Base-by-base conservation (phyloP, 37 sponge, comb jelly and placozoan species). In the Agelas oroides region DNA sequence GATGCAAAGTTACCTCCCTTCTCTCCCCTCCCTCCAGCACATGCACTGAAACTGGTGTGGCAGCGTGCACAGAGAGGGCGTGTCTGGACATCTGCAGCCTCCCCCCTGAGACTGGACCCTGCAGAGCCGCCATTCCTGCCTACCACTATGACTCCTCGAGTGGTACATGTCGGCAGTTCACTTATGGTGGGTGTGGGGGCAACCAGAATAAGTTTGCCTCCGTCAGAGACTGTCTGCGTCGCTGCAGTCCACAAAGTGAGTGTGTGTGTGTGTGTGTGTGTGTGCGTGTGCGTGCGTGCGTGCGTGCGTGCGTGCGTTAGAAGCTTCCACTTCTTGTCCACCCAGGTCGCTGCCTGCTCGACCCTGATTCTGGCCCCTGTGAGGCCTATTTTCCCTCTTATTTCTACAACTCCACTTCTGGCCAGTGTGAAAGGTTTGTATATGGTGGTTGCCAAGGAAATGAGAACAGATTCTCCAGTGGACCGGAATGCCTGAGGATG, bases 401-500 rank as follows among this genome's bases (percentile, higher is more conserved):
- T 21, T 86, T 79, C 71, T 87, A 61, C 68, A 87, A 87, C 33
- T 20, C 75, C 37, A 80, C 81, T 0, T 64, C 75, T 19, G 81
- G 81, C 0, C 34, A 13, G 31, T 87, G 88, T 66, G 88, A 87
- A 40, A 0, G 27, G 25, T 87, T 87, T 23, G 18, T 13, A n/a
- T 87, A 87, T 64, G 81, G 81, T 61, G 81, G 88, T 1, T 86
- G 87, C 59, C 66, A 53, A 31, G 87, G 87, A 57, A 86, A 86
- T 60, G 74, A 16, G 6, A 86, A 86, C 24, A 54, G 87, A 27
- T 86, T 86, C 65, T 1, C 20, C 20, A 72, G 53, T 67, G 52
- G 15, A 1, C 0, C 20, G 0, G 54, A 59, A 41, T 86, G 87
- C 30, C 30, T 24, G 46, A 24, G 57, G 6, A 23, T 2, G 0